Percentiles rank a stretch among this genome's conserved stretches.
These are phyloP conservation scores for Stigmatopora argus DNA, from an alignment of 2,113 vertebrate genomes.

Conservation along the genomic window DNA sequence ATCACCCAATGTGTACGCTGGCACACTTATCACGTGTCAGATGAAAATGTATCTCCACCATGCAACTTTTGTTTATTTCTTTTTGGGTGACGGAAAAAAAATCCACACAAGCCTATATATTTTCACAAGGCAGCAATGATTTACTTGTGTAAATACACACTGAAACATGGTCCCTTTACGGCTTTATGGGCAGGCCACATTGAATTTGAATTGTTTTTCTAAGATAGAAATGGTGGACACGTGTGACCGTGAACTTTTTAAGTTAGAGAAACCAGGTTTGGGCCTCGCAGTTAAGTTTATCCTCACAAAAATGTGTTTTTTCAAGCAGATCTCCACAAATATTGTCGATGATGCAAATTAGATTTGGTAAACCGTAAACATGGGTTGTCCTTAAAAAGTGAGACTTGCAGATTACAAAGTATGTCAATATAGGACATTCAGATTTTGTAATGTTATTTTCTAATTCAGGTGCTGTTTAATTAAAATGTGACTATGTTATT, in stretches of 20 bases:
- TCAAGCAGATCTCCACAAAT: too few species aligned
- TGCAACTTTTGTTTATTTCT: slow-evolving; percentile 11
- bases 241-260: slow-evolving; percentile 2
- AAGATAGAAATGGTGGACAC: slow-evolving; percentile 9
- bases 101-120: not conserved
- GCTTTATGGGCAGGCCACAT: not conserved
- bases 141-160: not conserved
- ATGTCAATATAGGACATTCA: not conserved
- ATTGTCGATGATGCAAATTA: too few species aligned
- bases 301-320: too few species aligned
- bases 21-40: slow-evolving; percentile 6
- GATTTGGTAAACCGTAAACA: not conserved
- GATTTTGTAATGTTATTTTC: not conserved
- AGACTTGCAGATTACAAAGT: not conserved
- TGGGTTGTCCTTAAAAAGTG: not conserved
- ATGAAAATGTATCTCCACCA: slow-evolving; percentile 15
- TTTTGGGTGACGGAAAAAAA: not conserved
- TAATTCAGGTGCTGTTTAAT: not conserved
- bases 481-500: not conserved
- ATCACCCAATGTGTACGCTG: not conserved
- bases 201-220: not conserved
- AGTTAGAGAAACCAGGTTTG: not conserved
- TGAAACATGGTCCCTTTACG: not conserved
- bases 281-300: too few species aligned
- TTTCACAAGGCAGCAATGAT: not conserved